Conservation (phyloP, 2,113 vertebrate genomes). For the Rhipidura dahli region DNA sequence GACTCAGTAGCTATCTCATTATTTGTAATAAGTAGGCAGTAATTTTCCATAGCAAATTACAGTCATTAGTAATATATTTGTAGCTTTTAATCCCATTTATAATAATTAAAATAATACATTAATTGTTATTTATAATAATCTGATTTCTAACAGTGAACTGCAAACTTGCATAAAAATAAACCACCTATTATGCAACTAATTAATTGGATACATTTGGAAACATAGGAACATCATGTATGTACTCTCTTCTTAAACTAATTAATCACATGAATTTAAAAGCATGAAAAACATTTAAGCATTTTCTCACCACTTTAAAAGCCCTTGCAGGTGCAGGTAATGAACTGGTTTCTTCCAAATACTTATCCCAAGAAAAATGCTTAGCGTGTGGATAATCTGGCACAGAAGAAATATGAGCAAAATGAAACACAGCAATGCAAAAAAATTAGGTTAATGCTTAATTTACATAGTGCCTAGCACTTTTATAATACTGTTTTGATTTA, state of each 20-base stretch:
- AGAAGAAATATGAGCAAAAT: slow-evolving; percentile 15
- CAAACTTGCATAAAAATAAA: background rate
- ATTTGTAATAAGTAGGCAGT: background rate
- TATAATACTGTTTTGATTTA: background rate
- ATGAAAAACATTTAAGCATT: background rate
- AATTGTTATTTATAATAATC: background rate
- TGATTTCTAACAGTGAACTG: background rate
- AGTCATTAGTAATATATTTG: background rate
- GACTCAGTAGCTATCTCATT: background rate
- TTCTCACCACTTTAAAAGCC: slow-evolving; percentile 85
- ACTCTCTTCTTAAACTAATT: background rate
- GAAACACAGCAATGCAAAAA: background rate
- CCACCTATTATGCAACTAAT: background rate
- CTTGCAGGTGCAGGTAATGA: slow-evolving; percentile 84
- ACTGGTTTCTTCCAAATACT: slow-evolving; percentile 84
- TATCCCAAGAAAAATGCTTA: slow-evolving; percentile 86
- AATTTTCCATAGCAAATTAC: slow-evolving; percentile 5
- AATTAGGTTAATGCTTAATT: background rate
- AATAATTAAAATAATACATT: slow-evolving; percentile 12
- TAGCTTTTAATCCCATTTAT: slow-evolving; percentile 1
- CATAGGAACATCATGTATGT: background rate
- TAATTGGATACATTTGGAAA: background rate
- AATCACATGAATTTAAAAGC: background rate
- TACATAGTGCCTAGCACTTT: background rate
- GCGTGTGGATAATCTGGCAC: slow-evolving; percentile 76